A percentile compares a stretch with the other conserved stretches of the same genome.
Evolutionary conservation across 92 coral and sea anemone genomes (phyloP).

Genomic region (Actinernus sp.): DNA sequence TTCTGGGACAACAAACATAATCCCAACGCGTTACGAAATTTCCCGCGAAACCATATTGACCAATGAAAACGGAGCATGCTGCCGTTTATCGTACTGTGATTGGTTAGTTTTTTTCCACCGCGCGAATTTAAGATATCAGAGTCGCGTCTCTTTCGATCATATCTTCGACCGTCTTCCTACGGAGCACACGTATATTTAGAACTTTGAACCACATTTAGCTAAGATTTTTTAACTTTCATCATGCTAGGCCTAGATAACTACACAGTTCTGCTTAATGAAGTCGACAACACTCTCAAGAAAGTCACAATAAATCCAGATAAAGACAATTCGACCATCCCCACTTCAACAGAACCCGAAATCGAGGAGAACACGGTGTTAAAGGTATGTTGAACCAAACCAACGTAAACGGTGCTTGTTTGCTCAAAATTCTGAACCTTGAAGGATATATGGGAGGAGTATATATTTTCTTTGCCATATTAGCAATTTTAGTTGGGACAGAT

Average conservation of each 20-base stretch:
- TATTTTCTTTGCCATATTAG: no score
- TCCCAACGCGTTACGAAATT: not conserved
- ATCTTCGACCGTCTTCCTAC: conserved; percentile 65
- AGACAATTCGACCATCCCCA: conserved; percentile 16
- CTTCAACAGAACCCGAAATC: not conserved
- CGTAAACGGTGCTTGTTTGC: no score
- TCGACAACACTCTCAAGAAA: conserved; percentile 41
- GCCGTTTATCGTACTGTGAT: conserved; percentile 38
- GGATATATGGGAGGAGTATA: no score
- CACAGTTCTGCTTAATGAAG: conserved; percentile 35
- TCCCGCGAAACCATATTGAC: conserved; percentile 63
- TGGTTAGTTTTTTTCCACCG: conserved; percentile 56
- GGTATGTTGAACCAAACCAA: conserved; percentile 3
- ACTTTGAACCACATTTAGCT: not conserved
- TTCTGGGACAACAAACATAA: not conserved
- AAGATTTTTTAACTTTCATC: conserved; percentile 24
- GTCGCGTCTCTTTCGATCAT: conserved; percentile 54
- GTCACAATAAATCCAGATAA: conserved; percentile 15
- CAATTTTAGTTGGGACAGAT: not conserved
- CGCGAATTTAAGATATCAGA: conserved; percentile 72
- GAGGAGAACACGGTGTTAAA: conserved; percentile 22
- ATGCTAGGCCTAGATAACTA: conserved; percentile 77
- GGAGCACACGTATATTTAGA: not conserved
- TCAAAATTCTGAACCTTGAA: no score
- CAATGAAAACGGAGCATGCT: conserved; percentile 40